Conservation (phyloP, 1,140 invertebrate genomes). For the Anoplophora glabripennis region DNA sequence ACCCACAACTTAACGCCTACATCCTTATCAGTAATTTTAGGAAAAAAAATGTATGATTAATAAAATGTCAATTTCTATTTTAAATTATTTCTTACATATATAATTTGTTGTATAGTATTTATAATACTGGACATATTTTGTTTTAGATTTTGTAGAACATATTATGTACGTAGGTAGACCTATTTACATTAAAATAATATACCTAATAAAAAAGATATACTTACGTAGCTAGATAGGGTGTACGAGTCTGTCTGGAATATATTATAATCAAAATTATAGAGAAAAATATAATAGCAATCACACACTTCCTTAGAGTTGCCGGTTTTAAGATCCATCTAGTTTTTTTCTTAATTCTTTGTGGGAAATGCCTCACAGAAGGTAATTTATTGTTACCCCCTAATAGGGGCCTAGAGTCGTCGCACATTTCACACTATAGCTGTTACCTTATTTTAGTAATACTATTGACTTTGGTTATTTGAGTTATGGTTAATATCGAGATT, state of each 20-base stretch:
- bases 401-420: conserved; percentile 32
- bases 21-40: no score
- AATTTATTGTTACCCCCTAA: conserved; percentile 20
- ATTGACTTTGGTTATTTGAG: conserved; percentile 23
- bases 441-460: conserved; percentile 10
- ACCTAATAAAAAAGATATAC: conserved; percentile 12
- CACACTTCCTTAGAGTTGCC: conserved; percentile 39
- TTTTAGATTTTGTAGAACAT: no score
- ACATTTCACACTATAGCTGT: conserved; percentile 28
- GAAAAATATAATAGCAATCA: conserved; percentile 36
- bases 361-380: conserved; percentile 11
- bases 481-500: conserved; percentile 4
- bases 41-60: no score
- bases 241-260: conserved; percentile 37
- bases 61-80: no score
- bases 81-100: no score
- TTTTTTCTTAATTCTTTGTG: conserved; percentile 21
- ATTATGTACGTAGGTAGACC: no score
- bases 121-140: no score
- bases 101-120: no score
- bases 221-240: conserved; percentile 41
- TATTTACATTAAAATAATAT: no score
- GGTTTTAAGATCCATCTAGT: conserved; percentile 33
- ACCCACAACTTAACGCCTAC: no score
- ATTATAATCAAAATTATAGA: conserved; percentile 39